Conservation (phyloP, 1,140 invertebrate genomes). For the Geopemphigus sp. region DNA sequence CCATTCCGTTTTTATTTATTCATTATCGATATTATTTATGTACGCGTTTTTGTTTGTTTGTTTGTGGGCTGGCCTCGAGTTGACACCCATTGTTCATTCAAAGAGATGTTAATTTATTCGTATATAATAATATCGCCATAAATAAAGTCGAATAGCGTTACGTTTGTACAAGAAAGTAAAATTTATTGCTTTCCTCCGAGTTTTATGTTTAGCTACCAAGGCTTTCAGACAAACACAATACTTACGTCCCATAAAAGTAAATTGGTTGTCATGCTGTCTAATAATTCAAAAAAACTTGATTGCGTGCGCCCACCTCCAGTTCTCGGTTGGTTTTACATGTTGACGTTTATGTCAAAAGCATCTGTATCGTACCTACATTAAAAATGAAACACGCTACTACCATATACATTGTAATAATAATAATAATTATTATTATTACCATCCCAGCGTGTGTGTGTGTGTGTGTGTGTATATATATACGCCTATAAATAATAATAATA, state of each 20-base stretch:
- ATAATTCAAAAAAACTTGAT: constrained; percentile 44
- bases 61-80: constrained; percentile 22
- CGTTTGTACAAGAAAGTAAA: constrained; percentile 13
- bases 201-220: constrained; percentile 45
- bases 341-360: constrained; percentile 41
- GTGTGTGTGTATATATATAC: no score
- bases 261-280: constrained; percentile 45
- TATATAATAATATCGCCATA: constrained; percentile 41
- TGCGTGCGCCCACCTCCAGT: constrained; percentile 21
- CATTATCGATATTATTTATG: constrained; percentile 15
- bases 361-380: constrained; percentile 7
- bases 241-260: constrained; percentile 48
- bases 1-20: constrained; percentile 11
- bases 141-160: constrained; percentile 36
- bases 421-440: no score
- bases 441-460: no score
- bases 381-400: not conserved
- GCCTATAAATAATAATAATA: no score
- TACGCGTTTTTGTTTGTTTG: not conserved
- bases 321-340: constrained; percentile 35
- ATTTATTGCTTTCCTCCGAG: constrained; percentile 38
- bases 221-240: constrained; percentile 43
- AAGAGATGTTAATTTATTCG: constrained; percentile 39
- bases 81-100: constrained; percentile 39
- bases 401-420: no score